phyloP scores from a whole-genome alignment of 1,140 invertebrate species.

The Camponotus pennsylvanicus region DNA sequence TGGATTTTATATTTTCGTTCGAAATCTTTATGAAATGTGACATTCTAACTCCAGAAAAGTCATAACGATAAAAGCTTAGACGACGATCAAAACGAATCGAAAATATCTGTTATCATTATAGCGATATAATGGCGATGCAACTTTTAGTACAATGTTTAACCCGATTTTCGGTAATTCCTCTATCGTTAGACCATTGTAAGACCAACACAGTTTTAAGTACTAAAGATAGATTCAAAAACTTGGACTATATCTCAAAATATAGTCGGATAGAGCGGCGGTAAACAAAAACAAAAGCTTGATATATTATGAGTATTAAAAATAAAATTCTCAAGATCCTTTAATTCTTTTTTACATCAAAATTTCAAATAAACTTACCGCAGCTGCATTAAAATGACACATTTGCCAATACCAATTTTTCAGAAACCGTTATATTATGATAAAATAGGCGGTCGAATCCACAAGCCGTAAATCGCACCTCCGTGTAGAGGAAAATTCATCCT shows the following conservation, averaged over 20 bases:
- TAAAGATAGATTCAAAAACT: not conserved
- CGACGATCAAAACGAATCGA: constrained; percentile 5
- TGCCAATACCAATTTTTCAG: constrained; percentile 23
- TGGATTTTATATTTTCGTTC: not conserved
- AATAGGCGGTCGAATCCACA: constrained; percentile 21
- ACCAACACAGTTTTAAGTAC: not conserved
- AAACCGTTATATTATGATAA: constrained; percentile 20
- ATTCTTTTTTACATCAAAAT: not conserved
- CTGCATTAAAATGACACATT: not conserved
- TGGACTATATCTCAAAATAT: not conserved
- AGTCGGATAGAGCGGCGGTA: not conserved
- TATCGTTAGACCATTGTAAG: not conserved
- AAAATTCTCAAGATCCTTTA: not conserved
- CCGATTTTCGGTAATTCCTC: constrained; percentile 11
- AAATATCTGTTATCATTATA: constrained; percentile 53
- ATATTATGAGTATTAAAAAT: not conserved
- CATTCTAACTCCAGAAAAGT: not conserved
- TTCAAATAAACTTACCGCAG: not conserved
- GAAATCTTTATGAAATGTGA: constrained; percentile 20
- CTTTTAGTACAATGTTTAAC: constrained; percentile 33
- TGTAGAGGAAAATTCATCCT: constrained; percentile 21
- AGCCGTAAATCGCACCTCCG: constrained; percentile 18
- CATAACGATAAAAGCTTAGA: constrained; percentile 40
- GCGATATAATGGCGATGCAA: not conserved
- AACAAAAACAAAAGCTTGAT: not conserved